Conservation (phyloP, 2,797 vertebrate genomes). For the Poecilia picta region DNA sequence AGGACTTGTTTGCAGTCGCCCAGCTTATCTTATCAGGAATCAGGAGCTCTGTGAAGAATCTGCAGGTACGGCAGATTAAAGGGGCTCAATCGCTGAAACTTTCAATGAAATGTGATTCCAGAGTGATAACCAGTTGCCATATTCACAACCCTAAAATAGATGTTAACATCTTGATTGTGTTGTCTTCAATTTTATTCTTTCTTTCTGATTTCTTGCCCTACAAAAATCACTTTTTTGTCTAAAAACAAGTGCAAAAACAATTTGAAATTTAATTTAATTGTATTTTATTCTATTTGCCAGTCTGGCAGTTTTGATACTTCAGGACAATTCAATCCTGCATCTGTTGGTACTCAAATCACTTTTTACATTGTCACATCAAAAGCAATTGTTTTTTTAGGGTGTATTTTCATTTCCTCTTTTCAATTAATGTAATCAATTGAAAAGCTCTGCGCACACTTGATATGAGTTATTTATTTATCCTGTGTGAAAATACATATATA, state of each 20-base stretch:
- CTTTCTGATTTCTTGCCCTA: not conserved
- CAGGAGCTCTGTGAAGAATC: constrained; percentile 47
- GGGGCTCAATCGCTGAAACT: not conserved
- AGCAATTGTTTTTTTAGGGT: not conserved
- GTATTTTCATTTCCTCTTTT: not conserved
- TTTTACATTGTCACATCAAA: not conserved
- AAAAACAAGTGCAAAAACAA: not conserved
- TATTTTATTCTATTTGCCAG: not conserved
- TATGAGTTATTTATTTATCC: not conserved
- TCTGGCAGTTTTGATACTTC: not conserved
- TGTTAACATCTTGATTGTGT: not conserved
- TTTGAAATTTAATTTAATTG: not conserved
- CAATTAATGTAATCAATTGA: not conserved
- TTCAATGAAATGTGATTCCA: not conserved
- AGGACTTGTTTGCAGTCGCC: constrained; percentile 33
- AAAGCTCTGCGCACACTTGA: not conserved
- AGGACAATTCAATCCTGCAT: not conserved
- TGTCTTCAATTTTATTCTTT: not conserved
- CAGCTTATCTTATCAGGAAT: constrained; percentile 66
- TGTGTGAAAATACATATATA: not conserved
- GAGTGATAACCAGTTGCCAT: not conserved
- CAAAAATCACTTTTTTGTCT: not conserved
- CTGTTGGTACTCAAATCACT: not conserved
- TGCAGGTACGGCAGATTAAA: not conserved
- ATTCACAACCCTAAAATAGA: not conserved